Conservation (phyloP, 1,140 invertebrate species). For the Cotesia glomerata region DNA sequence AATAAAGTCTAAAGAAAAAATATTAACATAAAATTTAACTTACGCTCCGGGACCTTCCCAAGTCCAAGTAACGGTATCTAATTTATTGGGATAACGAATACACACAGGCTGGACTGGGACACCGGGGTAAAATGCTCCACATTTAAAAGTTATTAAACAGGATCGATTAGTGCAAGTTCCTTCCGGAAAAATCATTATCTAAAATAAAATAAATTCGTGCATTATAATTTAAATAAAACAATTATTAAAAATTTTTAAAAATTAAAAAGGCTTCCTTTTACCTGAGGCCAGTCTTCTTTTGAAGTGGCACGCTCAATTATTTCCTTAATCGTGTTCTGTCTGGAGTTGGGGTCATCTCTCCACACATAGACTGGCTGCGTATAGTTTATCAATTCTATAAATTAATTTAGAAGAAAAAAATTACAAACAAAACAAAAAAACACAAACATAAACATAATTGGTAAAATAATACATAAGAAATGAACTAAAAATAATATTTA, state of each 20-base stretch:
- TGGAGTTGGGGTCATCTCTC: conserved; percentile 89
- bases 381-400: conserved; percentile 86
- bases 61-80: conserved; percentile 95
- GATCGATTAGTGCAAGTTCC: conserved; percentile 94
- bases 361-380: conserved; percentile 94
- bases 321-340: conserved; percentile 89
- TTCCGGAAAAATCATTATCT: conserved; percentile 94
- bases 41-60: conserved; percentile 96
- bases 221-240: no score
- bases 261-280: conserved; percentile 43
- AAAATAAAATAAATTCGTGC: conserved; percentile 40
- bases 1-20: background rate
- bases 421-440: background rate
- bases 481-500: no score
- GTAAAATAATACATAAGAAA: background rate
- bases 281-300: conserved; percentile 89
- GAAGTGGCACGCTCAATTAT: conserved; percentile 86
- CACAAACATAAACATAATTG: background rate
- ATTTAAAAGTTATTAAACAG: conserved; percentile 94
- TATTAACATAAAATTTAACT: background rate
- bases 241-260: no score
- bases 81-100: conserved; percentile 88
- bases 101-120: conserved; percentile 94
- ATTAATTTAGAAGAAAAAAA: conserved; percentile 20
- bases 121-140: conserved; percentile 90